A percentile compares a stretch with the other conserved stretches of the same genome.
These are phyloP conservation scores for Coryphaenoides rupestris DNA, from an alignment of 2,113 vertebrate species.

Conservation along the genomic window DNA sequence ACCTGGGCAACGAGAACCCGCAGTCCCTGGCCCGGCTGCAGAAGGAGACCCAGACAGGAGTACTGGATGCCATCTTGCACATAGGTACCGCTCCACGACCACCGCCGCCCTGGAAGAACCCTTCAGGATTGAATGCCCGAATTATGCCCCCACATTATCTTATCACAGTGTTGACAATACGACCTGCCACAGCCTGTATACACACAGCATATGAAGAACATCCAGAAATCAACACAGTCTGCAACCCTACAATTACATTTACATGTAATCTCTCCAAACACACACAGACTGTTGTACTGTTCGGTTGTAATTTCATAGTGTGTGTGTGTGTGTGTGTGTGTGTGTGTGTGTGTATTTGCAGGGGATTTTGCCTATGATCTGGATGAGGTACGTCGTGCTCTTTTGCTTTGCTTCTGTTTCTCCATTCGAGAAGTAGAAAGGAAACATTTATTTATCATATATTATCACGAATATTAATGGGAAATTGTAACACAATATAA, in stretches of 20 bases:
- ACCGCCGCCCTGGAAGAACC: not conserved
- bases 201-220: too few relatives aligned
- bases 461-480: too few relatives aligned
- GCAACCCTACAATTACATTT: too few relatives aligned
- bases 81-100: constrained; percentile 69
- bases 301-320: not conserved
- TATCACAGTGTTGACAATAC: too few relatives aligned
- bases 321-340: not conserved
- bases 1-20: constrained; percentile 84
- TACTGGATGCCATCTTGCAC: constrained; percentile 82
- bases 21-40: constrained; percentile 81
- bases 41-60: constrained; percentile 76
- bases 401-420: constrained; percentile 15
- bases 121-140: not conserved
- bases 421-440: too few relatives aligned
- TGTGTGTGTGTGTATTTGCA: constrained; percentile 51
- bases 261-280: not conserved
- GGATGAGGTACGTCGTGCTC: constrained; percentile 70
- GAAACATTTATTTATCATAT: too few relatives aligned
- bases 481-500: too few relatives aligned
- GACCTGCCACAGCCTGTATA: too few relatives aligned
- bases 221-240: too few relatives aligned
- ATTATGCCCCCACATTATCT: too few relatives aligned
- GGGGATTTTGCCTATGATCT: constrained; percentile 88
- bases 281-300: not conserved